Evolutionary conservation across 1,140 invertebrate genomes (phyloP).

Genomic region (Sesamia nonagrioides): DNA sequence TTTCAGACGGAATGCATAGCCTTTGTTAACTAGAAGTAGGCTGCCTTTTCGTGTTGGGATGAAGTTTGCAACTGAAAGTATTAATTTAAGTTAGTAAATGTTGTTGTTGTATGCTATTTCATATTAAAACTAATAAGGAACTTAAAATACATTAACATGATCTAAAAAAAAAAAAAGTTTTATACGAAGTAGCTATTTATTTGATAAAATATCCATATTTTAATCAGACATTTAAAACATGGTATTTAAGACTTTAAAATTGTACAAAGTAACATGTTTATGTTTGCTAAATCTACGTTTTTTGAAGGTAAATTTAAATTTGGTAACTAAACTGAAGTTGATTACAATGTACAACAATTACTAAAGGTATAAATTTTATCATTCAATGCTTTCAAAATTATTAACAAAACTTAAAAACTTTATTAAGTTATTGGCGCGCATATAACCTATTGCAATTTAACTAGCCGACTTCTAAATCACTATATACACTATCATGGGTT

Average conservation of each 20-base stretch:
- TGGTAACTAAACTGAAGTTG: not conserved
- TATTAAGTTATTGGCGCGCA: not conserved
- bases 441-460: conserved; percentile 11
- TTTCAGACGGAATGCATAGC: conserved; percentile 82
- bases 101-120: not conserved
- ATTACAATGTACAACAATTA: not conserved
- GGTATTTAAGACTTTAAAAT: too few relatives aligned
- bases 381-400: not conserved
- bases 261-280: not conserved
- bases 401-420: not conserved
- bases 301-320: not conserved
- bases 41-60: conserved; percentile 82
- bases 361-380: not conserved
- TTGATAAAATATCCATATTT: not conserved
- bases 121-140: not conserved
- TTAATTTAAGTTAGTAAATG: conserved; percentile 53
- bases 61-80: conserved; percentile 79
- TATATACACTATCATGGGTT: not conserved
- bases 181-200: not conserved
- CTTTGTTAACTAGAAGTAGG: conserved; percentile 76
- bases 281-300: not conserved
- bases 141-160: not conserved
- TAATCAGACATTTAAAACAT: too few relatives aligned
- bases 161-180: not conserved
- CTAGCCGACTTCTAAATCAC: not conserved